These are phyloP conservation scores for Gallinago nigripennis DNA, from an alignment of 2,797 vertebrate species.

Conservation along the genomic window DNA sequence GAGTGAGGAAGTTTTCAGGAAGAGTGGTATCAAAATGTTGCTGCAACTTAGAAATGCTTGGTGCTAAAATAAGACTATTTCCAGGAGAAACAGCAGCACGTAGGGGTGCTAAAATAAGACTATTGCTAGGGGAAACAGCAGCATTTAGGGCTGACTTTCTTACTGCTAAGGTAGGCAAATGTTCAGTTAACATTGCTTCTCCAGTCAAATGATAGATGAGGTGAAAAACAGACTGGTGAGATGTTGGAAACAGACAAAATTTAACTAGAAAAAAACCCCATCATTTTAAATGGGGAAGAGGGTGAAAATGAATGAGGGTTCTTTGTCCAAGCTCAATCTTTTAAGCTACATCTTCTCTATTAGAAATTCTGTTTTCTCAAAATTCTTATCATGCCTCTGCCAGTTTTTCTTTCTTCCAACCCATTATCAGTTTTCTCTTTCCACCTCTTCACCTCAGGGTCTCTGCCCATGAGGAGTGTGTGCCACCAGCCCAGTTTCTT, in stretches of 20 bases:
- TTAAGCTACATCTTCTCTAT: not conserved
- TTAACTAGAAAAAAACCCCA: not conserved
- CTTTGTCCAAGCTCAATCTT: not conserved
- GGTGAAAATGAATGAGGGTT: not conserved
- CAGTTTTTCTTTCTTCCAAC: not conserved
- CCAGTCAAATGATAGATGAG: not conserved
- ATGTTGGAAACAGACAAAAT: not conserved
- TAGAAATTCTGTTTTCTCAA: not conserved
- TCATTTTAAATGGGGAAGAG: not conserved
- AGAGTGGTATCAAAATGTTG: not conserved
- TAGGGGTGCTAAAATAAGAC: too few relatives aligned
- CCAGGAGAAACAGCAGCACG: not conserved
- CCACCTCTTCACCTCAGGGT: not conserved
- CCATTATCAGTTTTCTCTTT: not conserved
- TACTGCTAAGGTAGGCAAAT: not conserved
- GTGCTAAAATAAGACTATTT: not conserved
- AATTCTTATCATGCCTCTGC: not conserved
- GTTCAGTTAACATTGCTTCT: not conserved
- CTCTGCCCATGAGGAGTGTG: fast-evolving
- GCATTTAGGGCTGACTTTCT: not conserved
- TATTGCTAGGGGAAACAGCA: not conserved
- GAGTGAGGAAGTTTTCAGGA: not conserved
- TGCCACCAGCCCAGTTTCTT: not conserved
- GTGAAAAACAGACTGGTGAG: not conserved
- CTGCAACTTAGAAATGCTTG: not conserved